These are phyloP conservation scores for Acropternis orthonyx DNA, from an alignment of 2,797 vertebrate species.

Conservation along the genomic window DNA sequence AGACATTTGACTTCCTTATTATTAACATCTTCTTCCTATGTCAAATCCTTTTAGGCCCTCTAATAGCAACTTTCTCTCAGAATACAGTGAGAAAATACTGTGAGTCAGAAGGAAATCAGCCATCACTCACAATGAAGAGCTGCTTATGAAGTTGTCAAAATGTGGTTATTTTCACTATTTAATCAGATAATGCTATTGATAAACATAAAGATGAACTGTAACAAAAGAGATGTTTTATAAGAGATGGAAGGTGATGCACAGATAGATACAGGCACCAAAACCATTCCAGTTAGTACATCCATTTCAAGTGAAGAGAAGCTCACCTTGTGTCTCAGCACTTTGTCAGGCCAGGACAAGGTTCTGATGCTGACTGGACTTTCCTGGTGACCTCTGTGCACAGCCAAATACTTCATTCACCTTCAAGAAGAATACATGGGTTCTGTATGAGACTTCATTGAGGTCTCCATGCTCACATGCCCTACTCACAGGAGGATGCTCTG, in stretches of 20 bases:
- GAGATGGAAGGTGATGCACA: background rate
- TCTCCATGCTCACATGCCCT: background rate
- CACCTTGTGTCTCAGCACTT: background rate
- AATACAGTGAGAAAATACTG: background rate
- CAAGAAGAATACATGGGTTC: rapidly evolving
- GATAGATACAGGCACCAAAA: background rate
- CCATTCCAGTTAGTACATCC: rapidly evolving
- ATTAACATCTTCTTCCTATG: background rate
- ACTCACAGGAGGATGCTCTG: background rate
- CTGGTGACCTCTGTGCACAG: background rate
- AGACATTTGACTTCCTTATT: background rate
- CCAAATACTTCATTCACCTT: background rate
- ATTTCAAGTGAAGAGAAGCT: background rate
- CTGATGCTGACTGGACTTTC: background rate
- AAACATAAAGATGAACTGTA: background rate
- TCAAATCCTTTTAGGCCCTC: background rate
- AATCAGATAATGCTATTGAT: background rate
- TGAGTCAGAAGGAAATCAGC: background rate
- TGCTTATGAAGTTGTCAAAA: background rate
- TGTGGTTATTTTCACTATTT: background rate
- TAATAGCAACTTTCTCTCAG: background rate
- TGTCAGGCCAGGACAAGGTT: background rate
- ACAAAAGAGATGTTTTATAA: background rate
- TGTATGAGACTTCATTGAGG: background rate
- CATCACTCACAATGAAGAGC: background rate